Conservation (phyloP, 2,113 vertebrate genomes). For the Microtus montanus region DNA sequence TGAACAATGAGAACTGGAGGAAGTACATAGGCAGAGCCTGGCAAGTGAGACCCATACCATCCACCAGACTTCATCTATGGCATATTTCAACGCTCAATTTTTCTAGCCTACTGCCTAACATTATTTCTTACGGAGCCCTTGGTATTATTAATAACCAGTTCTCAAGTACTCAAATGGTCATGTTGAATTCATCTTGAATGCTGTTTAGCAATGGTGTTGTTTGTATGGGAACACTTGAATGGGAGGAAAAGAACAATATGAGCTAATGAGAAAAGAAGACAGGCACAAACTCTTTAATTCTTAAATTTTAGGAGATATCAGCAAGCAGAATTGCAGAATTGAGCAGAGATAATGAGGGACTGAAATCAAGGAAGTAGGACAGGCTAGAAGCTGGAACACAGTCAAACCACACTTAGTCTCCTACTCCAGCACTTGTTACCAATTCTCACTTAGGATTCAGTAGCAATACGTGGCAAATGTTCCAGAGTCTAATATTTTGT, state of each 20-base stretch:
- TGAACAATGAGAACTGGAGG: not conserved
- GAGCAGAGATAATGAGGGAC: not conserved
- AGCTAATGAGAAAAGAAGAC: not conserved
- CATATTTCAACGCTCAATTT: not conserved
- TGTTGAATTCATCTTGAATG: not conserved
- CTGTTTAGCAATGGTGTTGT: not conserved
- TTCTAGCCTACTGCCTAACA: not conserved
- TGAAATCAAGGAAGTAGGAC: rapidly evolving
- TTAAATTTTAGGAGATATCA: not conserved
- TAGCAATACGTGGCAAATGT: too few relatives aligned
- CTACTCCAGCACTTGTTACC: too few relatives aligned
- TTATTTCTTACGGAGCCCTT: not conserved
- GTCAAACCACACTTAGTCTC: not conserved
- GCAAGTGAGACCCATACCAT: not conserved
- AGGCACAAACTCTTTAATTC: not conserved
- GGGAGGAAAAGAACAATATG: not conserved
- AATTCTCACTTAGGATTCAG: not conserved
- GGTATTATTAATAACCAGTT: not conserved
- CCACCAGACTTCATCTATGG: too few relatives aligned
- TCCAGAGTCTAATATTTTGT: not conserved
- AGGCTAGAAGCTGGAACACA: not conserved
- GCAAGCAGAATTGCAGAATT: not conserved
- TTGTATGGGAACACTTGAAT: not conserved
- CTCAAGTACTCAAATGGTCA: not conserved
- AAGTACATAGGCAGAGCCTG: too few relatives aligned